Conservation (phyloP, 2,888 invertebrate genomes). For the Pandemis corylana region DNA sequence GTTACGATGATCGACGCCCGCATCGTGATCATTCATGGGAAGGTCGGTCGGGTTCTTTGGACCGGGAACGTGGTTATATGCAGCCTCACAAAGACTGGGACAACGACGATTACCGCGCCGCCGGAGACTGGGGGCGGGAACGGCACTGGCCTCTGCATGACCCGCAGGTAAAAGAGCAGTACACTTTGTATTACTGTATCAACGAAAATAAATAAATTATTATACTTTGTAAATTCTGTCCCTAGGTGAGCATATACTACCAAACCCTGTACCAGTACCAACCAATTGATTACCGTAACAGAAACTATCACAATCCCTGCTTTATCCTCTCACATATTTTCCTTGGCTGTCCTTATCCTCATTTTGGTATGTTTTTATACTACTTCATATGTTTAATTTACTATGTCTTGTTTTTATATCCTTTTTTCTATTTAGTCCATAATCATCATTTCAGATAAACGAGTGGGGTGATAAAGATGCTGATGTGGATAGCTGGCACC, state of each 20-base stretch:
- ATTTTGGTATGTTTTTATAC: slow-evolving; percentile 72
- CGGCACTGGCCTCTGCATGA: slow-evolving; percentile 81
- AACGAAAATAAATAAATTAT: not conserved
- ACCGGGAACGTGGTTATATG: slow-evolving; percentile 77
- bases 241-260: slow-evolving; percentile 73
- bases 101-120: slow-evolving; percentile 82
- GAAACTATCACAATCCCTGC: slow-evolving; percentile 68
- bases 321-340: slow-evolving; percentile 80
- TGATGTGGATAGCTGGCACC: slow-evolving; percentile 80
- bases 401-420: not conserved
- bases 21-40: slow-evolving; percentile 85
- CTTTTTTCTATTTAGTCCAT: slow-evolving; percentile 6
- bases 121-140: slow-evolving; percentile 80
- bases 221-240: slow-evolving; percentile 40
- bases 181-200: slow-evolving; percentile 1
- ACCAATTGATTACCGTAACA: slow-evolving; percentile 75
- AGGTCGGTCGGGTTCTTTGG: slow-evolving; percentile 77
- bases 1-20: slow-evolving; percentile 81
- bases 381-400: not conserved
- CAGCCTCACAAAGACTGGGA: slow-evolving; percentile 83
- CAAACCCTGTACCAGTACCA: slow-evolving; percentile 72
- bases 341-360: slow-evolving; percentile 81
- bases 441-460: slow-evolving; percentile 66
- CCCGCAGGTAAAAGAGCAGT: slow-evolving; percentile 64
- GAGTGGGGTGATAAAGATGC: slow-evolving; percentile 83